Evolutionary conservation across 2,797 vertebrate species (phyloP).

Genomic region (Gymnoscopelus braueri): DNA sequence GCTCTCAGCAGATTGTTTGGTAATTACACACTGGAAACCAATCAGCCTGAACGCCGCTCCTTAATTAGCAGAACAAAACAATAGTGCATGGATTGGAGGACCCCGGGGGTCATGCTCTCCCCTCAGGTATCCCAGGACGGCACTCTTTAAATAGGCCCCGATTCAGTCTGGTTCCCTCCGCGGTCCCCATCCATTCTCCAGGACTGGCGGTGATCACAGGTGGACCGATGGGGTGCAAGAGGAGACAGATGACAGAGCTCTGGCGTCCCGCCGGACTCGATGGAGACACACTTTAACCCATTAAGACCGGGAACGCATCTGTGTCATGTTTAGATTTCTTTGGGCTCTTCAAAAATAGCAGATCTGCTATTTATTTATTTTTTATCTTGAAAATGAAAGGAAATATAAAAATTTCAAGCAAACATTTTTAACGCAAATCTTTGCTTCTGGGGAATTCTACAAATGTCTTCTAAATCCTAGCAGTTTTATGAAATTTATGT

Average conservation of each 20-base stretch:
- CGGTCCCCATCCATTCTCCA: conserved; percentile 15
- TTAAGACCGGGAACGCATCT: no score
- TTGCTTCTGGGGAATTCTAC: no score
- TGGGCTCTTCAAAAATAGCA: no score
- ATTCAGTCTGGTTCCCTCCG: conserved; percentile 29
- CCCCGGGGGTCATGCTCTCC: conserved; percentile 69
- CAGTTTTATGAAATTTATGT: no score
- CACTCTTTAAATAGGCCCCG: conserved; percentile 52
- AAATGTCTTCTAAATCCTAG: no score
- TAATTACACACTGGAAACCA: conserved; percentile 86
- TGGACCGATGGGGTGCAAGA: conserved; percentile 49
- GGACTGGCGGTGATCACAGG: conserved; percentile 54
- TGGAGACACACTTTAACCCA: conserved; percentile 48
- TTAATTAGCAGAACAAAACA: conserved; percentile 86
- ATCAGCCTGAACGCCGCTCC: conserved; percentile 83
- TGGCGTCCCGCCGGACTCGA: conserved; percentile 50
- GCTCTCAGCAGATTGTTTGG: conserved; percentile 78
- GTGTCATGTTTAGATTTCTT: no score
- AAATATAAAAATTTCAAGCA: no score
- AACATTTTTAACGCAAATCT: no score
- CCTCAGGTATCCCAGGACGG: conserved; percentile 63
- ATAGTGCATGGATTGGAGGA: conserved; percentile 75
- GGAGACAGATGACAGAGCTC: conserved; percentile 35
- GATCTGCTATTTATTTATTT: no score
- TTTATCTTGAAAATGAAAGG: no score